Evolutionary conservation across 2,888 invertebrate genomes (phyloP).

Genomic region (Lithophane ornitopus): DNA sequence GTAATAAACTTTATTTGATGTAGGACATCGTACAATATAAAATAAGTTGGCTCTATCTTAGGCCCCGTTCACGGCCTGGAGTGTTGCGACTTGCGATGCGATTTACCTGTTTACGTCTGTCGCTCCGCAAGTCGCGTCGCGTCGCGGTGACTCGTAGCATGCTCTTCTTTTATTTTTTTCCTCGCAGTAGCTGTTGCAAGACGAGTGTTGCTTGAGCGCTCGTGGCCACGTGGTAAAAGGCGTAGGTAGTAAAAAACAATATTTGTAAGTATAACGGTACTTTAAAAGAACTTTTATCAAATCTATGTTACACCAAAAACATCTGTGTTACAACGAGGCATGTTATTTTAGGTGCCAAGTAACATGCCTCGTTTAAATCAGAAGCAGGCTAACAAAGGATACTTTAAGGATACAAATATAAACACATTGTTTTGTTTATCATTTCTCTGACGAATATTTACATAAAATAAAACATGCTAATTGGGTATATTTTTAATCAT

Average conservation of each 20-base stretch:
- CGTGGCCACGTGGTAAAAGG: no score
- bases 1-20: constrained; percentile 38
- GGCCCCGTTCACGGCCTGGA: background rate
- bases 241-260: no score
- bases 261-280: no score
- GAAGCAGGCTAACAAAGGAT: background rate
- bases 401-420: background rate
- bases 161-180: no score
- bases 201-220: no score
- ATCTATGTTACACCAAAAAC: no score
- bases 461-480: background rate
- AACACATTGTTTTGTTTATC: background rate
- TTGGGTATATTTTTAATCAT: background rate
- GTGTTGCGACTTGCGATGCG: background rate
- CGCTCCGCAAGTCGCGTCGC: no score
- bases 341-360: constrained; percentile 24
- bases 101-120: no score
- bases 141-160: no score
- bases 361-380: background rate
- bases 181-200: no score
- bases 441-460: background rate
- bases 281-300: background rate
- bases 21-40: background rate
- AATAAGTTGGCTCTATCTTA: background rate
- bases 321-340: no score